These are phyloP conservation scores for Piscicola geometra DNA, from an alignment of 2,888 invertebrate genomes.

Conservation along the genomic window DNA sequence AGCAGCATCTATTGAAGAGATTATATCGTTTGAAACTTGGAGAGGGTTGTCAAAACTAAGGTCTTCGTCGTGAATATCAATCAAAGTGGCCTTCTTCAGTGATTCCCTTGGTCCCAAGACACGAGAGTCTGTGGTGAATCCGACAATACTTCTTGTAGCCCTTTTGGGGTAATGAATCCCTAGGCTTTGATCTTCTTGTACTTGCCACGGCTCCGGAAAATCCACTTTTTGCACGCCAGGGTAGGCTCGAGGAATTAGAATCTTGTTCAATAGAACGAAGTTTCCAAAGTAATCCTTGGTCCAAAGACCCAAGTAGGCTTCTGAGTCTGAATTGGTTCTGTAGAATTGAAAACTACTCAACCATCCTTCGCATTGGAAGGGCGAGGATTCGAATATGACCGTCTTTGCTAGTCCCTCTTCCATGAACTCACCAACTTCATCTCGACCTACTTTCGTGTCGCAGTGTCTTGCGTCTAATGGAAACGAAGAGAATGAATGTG, in stretches of 20 bases:
- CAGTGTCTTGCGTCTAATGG: no score
- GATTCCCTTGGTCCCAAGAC: slow-evolving; percentile 44
- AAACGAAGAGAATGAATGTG: no score
- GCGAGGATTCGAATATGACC: slow-evolving; percentile 29
- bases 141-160: slow-evolving; percentile 47
- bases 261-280: slow-evolving; percentile 47
- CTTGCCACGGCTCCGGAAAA: slow-evolving; percentile 45
- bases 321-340: slow-evolving; percentile 46
- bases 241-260: slow-evolving; percentile 46
- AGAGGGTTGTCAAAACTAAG: slow-evolving; percentile 45
- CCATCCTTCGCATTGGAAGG: slow-evolving; percentile 51
- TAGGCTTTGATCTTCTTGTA: slow-evolving; percentile 50
- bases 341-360: slow-evolving; percentile 49
- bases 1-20: background rate
- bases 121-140: slow-evolving; percentile 45
- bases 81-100: slow-evolving; percentile 48
- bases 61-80: slow-evolving; percentile 48
- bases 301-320: slow-evolving; percentile 50
- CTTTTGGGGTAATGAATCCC: slow-evolving; percentile 50
- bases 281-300: slow-evolving; percentile 45
- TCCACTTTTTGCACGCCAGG: slow-evolving; percentile 45
- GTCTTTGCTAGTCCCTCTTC: background rate
- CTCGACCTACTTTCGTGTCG: no score
- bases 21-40: slow-evolving; percentile 2
- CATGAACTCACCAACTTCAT: background rate